phyloP scores from a whole-genome alignment of 1,140 invertebrate genomes.

The Onthophagus taurus region DNA sequence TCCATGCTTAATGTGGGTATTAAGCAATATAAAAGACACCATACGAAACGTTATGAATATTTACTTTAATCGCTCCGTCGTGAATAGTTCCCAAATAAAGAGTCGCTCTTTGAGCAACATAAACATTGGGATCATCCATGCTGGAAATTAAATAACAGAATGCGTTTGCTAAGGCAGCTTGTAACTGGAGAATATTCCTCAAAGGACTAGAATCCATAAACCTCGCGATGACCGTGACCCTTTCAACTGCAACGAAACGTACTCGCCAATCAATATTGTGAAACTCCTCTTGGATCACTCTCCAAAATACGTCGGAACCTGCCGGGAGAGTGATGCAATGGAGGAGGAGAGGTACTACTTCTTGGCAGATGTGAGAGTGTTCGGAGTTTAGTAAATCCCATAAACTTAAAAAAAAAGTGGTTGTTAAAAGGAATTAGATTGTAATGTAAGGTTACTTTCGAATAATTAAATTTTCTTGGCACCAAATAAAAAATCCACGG shows the following conservation, averaged over 20 bases:
- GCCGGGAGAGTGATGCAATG: conserved; percentile 89
- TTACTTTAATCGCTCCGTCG: conserved; percentile 67
- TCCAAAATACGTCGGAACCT: conserved; percentile 92
- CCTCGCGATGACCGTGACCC: conserved; percentile 82
- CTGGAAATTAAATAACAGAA: conserved; percentile 95
- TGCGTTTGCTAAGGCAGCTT: conserved; percentile 90
- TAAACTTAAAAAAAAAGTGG: conserved; percentile 50
- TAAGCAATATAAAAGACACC: too few species aligned
- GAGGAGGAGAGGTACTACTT: conserved; percentile 80
- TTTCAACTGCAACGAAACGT: conserved; percentile 88
- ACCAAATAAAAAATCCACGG: conserved; percentile 93
- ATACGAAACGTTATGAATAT: too few species aligned
- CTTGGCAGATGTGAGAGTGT: conserved; percentile 85
- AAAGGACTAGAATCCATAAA: conserved; percentile 87
- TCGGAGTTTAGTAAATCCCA: conserved; percentile 91
- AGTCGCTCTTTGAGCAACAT: conserved; percentile 88
- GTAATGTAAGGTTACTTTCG: conserved; percentile 62
- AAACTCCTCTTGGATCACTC: conserved; percentile 87
- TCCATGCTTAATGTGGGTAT: background rate
- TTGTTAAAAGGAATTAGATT: background rate
- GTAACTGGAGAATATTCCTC: conserved; percentile 70
- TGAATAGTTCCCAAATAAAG: conserved; percentile 91
- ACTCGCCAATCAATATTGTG: conserved; percentile 81
- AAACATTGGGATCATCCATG: conserved; percentile 90
- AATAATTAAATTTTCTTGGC: conserved; percentile 91